These are phyloP conservation scores for Muscicapa comitata DNA, from an alignment of 2,797 vertebrate species.

Conservation along the genomic window DNA sequence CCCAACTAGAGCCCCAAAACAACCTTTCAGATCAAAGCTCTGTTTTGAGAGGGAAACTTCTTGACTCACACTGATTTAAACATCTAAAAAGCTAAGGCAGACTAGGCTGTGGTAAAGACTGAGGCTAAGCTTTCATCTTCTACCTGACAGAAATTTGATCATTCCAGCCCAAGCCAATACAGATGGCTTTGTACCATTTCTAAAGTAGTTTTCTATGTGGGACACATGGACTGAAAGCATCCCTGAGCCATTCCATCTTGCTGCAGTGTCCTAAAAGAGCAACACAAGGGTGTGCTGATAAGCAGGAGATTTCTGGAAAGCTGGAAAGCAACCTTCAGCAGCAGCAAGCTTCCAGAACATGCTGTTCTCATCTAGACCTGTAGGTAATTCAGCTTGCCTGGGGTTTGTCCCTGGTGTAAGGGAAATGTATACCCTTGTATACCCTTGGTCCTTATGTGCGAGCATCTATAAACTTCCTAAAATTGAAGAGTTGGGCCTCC, in stretches of 20 bases:
- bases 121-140: background rate
- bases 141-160: background rate
- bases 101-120: background rate
- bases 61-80: background rate
- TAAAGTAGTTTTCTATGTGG: background rate
- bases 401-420: background rate
- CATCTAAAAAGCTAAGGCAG: background rate
- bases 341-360: background rate
- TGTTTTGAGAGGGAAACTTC: background rate
- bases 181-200: background rate
- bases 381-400: background rate
- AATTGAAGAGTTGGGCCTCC: background rate
- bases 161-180: background rate
- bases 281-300: background rate
- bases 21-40: background rate
- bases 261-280: background rate
- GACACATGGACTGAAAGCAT: background rate
- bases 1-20: background rate
- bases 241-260: background rate
- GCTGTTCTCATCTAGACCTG: background rate
- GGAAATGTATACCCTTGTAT: accelerated
- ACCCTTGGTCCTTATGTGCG: accelerated
- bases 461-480: background rate
- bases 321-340: background rate
- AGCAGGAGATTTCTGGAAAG: background rate